Conservation (phyloP, 2,888 invertebrate genomes). For the Aproaerema taeniolella region DNA sequence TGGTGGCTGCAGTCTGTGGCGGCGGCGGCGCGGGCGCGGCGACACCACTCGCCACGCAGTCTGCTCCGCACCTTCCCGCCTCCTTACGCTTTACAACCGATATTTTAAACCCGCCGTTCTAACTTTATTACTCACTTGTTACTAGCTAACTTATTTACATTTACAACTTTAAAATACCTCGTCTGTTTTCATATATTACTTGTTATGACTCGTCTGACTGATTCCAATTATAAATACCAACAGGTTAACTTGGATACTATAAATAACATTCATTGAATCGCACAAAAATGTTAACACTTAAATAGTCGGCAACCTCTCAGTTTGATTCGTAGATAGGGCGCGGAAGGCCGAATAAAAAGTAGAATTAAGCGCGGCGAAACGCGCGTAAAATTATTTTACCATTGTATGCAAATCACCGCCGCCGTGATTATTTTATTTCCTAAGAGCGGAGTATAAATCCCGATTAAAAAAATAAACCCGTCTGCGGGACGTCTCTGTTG, state of each 20-base stretch:
- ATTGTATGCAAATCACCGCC: slow-evolving; percentile 75
- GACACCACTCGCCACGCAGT: slow-evolving; percentile 55
- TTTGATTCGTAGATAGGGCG: slow-evolving; percentile 76
- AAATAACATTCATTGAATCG: slow-evolving; percentile 34
- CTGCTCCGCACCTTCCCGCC: slow-evolving; percentile 44
- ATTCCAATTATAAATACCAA: background rate
- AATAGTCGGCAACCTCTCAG: slow-evolving; percentile 55
- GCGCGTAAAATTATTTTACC: slow-evolving; percentile 78
- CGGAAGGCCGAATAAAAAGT: slow-evolving; percentile 73
- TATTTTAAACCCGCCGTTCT: slow-evolving; percentile 17
- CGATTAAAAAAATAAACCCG: slow-evolving; percentile 59
- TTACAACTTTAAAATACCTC: background rate
- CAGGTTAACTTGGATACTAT: slow-evolving; percentile 32
- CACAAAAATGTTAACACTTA: slow-evolving; percentile 70
- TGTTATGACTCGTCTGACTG: background rate
- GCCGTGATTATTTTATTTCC: slow-evolving; percentile 77
- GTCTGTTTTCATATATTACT: no score
- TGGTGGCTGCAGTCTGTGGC: slow-evolving; percentile 8
- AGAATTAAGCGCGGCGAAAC: slow-evolving; percentile 75
- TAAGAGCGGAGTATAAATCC: slow-evolving; percentile 74
- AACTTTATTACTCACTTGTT: slow-evolving; percentile 9
- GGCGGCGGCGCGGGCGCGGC: slow-evolving; percentile 15
- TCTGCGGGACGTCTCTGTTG: slow-evolving; percentile 48
- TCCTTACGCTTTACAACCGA: slow-evolving; percentile 39
- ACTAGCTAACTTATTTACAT: background rate